phyloP scores from a whole-genome alignment of 2,113 vertebrate genomes.

The Todiramphus chloris region DNA sequence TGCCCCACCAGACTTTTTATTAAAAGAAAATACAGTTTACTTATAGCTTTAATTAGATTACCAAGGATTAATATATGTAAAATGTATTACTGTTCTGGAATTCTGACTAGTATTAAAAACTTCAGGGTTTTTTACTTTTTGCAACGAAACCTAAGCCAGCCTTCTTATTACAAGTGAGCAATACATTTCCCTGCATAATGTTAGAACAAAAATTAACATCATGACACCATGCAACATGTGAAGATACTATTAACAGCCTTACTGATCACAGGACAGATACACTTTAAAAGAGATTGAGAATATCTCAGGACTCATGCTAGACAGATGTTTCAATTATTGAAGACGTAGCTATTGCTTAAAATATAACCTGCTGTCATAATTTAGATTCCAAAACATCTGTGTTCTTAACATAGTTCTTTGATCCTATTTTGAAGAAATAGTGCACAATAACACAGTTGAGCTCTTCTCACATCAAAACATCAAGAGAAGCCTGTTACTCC shows the following conservation, averaged over 20 bases:
- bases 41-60: background rate
- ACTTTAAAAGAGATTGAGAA: background rate
- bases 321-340: background rate
- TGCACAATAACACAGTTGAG: background rate
- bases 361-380: background rate
- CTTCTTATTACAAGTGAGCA: background rate
- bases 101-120: background rate
- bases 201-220: background rate
- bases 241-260: background rate
- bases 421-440: background rate
- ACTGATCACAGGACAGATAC: background rate
- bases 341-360: background rate
- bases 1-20: background rate
- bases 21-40: background rate
- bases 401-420: background rate
- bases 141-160: background rate
- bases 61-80: background rate
- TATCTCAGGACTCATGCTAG: background rate
- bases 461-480: background rate
- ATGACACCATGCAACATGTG: background rate
- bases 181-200: background rate
- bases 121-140: background rate
- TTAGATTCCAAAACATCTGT: background rate
- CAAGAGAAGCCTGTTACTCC: background rate
- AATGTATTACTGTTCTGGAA: background rate